Base-by-base conservation (phyloP, 2,888 invertebrate genomes). In the Phengaris arion region DNA sequence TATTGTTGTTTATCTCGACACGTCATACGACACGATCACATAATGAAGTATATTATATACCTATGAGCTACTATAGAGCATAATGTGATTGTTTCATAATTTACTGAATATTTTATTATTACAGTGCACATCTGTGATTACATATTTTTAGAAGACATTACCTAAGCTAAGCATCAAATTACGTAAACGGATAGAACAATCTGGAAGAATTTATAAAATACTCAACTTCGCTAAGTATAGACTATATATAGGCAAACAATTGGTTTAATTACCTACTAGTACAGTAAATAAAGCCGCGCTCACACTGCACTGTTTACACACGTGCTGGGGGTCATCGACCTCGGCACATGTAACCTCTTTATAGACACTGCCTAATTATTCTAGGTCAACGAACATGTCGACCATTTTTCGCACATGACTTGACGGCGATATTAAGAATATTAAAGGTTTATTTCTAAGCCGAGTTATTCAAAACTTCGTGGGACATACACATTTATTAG, bases 331-430 rank as follows among this genome's bases (percentile, higher is more conserved):
- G 87, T 90, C 88, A 85, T 82, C 80, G 84, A 80, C 87, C 89
- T 79, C 75, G 82, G 83, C 89, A 89, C 86, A 87, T 89, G 89
- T 84, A 80, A 79, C 79, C 80, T 81, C 79, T 87, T 87, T 86
- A 86, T 84, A 13, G 35, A 22, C 51, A 8, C 12, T 52, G 72
- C 52, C 72, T 72, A 72, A 72, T 72, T 52, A 72, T 72, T 70
- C 52, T 72, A 54, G 72, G 72, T 72, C 72, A 54, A 13, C 54
- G 22, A 54, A 54, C 54, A 54, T 72, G 72, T 52, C 35, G 10
- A 51, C 48, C 48, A 51, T 12, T 52, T 70, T 70, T 54, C 54
- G 72, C 54, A 51, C 70, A 35, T 22, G 72, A 72, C 35, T 52
- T 52, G 12, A 22, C 52, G 51, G 22, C 70, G 48, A 35, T 22